Base-by-base conservation (phyloP, 1,140 invertebrate genomes). In the Mamestra configurata region DNA sequence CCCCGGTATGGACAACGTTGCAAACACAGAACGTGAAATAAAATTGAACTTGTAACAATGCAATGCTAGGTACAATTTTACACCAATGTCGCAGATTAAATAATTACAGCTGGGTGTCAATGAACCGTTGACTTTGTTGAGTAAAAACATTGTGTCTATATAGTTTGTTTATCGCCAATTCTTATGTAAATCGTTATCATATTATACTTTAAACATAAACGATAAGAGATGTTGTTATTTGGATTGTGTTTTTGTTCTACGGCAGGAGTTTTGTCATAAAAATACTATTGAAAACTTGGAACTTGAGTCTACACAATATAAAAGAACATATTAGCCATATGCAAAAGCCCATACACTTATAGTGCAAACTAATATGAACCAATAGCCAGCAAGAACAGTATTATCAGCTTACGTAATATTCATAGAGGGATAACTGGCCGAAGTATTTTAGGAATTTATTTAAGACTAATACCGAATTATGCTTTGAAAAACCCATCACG, bases 111-210 rank as follows among this genome's bases (percentile, higher is more conserved):
- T 59, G 8, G 55, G n/a, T 76, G 73, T 76, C 73, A 76, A 76
- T 64, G 73, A 76, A 76, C 73, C 27, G 27, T 64, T 76, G 73
- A 76, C 73, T 76, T 76, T 76, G 73, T 61, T 20, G 72, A 53
- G 73, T 57, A 7, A 76, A 73, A 76, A 76, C 73, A 76, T 76
- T 64, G 55, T 59, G 35, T 37, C 49, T 75, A 57, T 57, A 46
- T 27, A 22, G 73, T 64, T 57, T 76, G 73, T 76, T 76, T 76
- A 76, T 76, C 73, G 40, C 55, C 37, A 76, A 64, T 76, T 76
- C 55, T 76, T 61, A 76, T 76, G 73, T 76, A 76, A 76, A 76
- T 76, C 40, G 43, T 76, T 76, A 76, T 76, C 57, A 20, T 61
- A 73, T 59, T 59, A 71, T 73, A 31, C 66, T 49, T 70, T 49